Evolutionary conservation across 2,113 vertebrate species (phyloP).

Genomic region (Accipiter virgatus): DNA sequence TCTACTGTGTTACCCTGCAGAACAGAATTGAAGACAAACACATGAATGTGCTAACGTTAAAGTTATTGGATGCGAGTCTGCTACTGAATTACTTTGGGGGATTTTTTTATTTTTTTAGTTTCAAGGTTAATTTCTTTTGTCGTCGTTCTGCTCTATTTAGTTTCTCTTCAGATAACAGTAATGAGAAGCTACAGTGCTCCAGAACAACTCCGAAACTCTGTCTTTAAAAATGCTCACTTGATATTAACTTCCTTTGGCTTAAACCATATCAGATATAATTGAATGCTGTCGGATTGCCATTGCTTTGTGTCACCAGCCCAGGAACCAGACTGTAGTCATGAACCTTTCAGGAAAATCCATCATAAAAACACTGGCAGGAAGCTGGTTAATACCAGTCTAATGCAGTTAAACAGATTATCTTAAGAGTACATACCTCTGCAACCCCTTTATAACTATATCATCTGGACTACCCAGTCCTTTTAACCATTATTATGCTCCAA

Average conservation of each 20-base stretch:
- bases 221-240: not conserved
- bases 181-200: not conserved
- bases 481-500: not conserved
- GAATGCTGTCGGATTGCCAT: not conserved
- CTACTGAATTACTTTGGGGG: not conserved
- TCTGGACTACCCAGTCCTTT: not conserved
- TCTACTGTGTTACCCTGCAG: slow-evolving; percentile 46
- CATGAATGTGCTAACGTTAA: not conserved
- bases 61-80: not conserved
- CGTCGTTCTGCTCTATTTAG: not conserved
- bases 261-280: not conserved
- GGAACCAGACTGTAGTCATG: not conserved
- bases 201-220: not conserved
- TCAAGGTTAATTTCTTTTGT: not conserved
- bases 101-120: not conserved
- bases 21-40: slow-evolving; percentile 42
- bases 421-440: not conserved
- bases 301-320: not conserved
- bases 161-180: not conserved
- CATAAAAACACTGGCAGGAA: not conserved
- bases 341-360: not conserved
- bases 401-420: not conserved
- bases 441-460: not conserved
- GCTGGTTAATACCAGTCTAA: not conserved
- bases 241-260: not conserved